These are phyloP conservation scores for Mallotus villosus DNA, from an alignment of 2,797 vertebrate species.

Conservation along the genomic window DNA sequence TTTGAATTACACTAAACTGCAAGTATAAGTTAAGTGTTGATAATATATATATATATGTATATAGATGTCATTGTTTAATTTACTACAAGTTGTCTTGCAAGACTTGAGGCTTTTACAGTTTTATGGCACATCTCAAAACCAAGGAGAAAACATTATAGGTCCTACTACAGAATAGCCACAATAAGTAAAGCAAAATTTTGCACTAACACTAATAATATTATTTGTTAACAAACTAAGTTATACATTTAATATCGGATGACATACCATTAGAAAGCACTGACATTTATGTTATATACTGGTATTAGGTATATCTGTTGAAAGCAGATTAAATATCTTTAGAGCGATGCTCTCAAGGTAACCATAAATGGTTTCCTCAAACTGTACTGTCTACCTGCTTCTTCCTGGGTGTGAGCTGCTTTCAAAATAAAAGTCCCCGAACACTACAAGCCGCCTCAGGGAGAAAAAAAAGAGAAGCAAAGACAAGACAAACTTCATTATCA, in stretches of 20 bases:
- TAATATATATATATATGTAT: constrained; percentile 48
- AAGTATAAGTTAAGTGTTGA: constrained; percentile 52
- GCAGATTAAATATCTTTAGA: constrained; percentile 68
- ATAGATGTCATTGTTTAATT: constrained; percentile 58
- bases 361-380: constrained; percentile 52
- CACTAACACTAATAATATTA: constrained; percentile 50
- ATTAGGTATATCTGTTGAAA: constrained; percentile 64
- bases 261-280: constrained; percentile 79
- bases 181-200: constrained; percentile 79
- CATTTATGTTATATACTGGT: constrained; percentile 73
- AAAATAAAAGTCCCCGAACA: constrained; percentile 43
- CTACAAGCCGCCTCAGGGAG: constrained; percentile 37
- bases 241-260: constrained; percentile 72
- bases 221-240: constrained; percentile 67
- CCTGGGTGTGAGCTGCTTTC: constrained; percentile 50
- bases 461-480: constrained; percentile 14
- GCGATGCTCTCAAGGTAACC: constrained; percentile 58
- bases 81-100: constrained; percentile 69
- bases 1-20: constrained; percentile 66
- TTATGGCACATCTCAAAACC: constrained; percentile 80
- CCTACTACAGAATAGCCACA: constrained; percentile 65
- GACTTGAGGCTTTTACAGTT: constrained; percentile 68
- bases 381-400: constrained; percentile 39
- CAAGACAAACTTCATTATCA: constrained; percentile 35
- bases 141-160: constrained; percentile 74